Conservation (phyloP, 2,113 vertebrate species). For the Etheostoma spectabile region DNA sequence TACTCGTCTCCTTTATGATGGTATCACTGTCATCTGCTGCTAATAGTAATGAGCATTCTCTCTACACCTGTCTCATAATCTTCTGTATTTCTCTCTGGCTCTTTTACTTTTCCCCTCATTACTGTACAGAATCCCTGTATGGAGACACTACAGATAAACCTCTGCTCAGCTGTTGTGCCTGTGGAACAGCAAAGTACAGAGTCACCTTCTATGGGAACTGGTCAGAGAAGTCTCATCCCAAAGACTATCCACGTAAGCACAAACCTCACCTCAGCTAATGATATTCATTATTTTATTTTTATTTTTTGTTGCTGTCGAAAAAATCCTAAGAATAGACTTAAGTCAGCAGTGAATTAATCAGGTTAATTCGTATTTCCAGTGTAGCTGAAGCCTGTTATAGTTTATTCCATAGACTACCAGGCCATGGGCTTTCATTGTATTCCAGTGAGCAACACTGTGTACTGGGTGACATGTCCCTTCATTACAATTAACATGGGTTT, state of each 20-base stretch:
- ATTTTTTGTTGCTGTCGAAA: too few species aligned
- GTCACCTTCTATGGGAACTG: conserved; percentile 97
- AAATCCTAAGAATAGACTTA: neutral
- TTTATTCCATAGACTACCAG: neutral
- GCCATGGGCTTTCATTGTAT: neutral
- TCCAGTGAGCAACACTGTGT: neutral
- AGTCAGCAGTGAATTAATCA: neutral
- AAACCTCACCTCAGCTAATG: conserved; percentile 2
- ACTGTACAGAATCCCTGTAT: conserved; percentile 83
- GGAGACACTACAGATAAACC: conserved; percentile 90
- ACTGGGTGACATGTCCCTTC: neutral
- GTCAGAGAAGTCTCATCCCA: conserved; percentile 97
- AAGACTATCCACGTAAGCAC: conserved; percentile 96
- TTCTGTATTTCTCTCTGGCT: conserved; percentile 24
- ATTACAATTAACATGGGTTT: neutral
- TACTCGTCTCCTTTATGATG: conserved; percentile 30
- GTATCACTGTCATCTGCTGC: conserved; percentile 32
- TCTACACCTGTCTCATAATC: conserved; percentile 6
- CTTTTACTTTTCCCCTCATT: conserved; percentile 16
- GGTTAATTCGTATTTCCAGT: neutral
- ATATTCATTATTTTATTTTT: too few species aligned
- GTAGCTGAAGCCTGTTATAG: neutral
- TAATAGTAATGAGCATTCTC: conserved; percentile 42
- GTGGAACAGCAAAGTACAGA: conserved; percentile 97
- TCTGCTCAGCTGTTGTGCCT: conserved; percentile 93